Conservation (phyloP, 2,888 invertebrate genomes). For the Eutolmus rufibarbis region DNA sequence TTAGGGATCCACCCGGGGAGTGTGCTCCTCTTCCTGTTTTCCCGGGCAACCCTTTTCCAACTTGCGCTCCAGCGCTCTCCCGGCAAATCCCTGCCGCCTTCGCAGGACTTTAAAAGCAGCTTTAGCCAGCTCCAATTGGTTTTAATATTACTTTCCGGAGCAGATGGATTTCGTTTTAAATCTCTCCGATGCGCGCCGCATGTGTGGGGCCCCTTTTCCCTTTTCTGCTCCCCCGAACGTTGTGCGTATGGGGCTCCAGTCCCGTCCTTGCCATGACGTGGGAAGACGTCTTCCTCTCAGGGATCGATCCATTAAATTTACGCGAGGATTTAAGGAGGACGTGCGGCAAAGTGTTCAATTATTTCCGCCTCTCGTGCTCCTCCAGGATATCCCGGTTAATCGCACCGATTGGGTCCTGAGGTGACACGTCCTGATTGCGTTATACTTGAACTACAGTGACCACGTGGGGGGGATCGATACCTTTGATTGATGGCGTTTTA, state of each 20-base stretch:
- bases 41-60: background rate
- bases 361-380: background rate
- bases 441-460: slow-evolving; percentile 7
- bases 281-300: background rate
- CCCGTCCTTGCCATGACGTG: background rate
- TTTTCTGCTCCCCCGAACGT: background rate
- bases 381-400: slow-evolving; percentile 11
- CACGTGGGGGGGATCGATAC: background rate
- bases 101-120: background rate
- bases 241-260: background rate
- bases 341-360: slow-evolving; percentile 5
- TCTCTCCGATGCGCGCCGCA: background rate
- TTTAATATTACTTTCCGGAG: background rate
- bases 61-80: background rate
- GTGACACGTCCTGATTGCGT: background rate
- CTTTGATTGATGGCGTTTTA: slow-evolving; percentile 17
- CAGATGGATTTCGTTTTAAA: background rate
- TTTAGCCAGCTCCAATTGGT: slow-evolving; percentile 12
- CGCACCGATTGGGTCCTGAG: background rate
- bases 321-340: background rate
- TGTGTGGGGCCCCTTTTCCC: background rate
- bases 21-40: background rate
- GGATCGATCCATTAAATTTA: background rate
- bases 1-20: background rate
- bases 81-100: background rate